These are phyloP conservation scores for Hyperoplus immaculatus DNA, from an alignment of 2,797 vertebrate genomes.

Conservation along the genomic window DNA sequence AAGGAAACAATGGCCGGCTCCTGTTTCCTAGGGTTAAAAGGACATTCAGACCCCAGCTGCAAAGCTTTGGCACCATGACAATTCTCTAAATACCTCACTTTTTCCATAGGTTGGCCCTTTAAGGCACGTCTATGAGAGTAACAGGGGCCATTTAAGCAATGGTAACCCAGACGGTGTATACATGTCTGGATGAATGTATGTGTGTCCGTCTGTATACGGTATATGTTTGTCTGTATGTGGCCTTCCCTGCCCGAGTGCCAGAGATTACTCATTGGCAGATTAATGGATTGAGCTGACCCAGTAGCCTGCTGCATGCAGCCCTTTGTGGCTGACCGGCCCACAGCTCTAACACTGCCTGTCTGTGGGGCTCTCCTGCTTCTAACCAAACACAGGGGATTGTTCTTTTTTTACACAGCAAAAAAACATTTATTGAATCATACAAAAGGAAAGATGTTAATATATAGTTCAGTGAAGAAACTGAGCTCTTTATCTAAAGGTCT, in stretches of 20 bases:
- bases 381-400: slow-evolving; percentile 51
- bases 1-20: slow-evolving; percentile 77
- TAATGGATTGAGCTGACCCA: slow-evolving; percentile 85
- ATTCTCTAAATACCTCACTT: slow-evolving; percentile 54
- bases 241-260: slow-evolving; percentile 76
- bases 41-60: slow-evolving; percentile 75
- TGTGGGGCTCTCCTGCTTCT: slow-evolving; percentile 58
- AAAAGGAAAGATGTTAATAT: neutral
- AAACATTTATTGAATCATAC: slow-evolving; percentile 16
- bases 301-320: slow-evolving; percentile 75
- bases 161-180: neutral
- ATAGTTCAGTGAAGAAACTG: neutral
- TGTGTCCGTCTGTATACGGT: slow-evolving; percentile 21
- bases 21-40: slow-evolving; percentile 75
- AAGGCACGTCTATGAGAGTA: slow-evolving; percentile 23
- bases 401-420: slow-evolving; percentile 37
- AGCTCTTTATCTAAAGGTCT: slow-evolving; percentile 19
- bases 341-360: slow-evolving; percentile 64
- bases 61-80: slow-evolving; percentile 63
- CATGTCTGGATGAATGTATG: neutral
- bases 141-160: neutral
- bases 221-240: slow-evolving; percentile 55
- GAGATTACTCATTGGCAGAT: slow-evolving; percentile 86
- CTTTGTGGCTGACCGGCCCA: slow-evolving; percentile 71
- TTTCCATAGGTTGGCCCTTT: slow-evolving; percentile 40